Base-by-base conservation (phyloP, 2,113 vertebrate species). In the Salvator merianae region DNA sequence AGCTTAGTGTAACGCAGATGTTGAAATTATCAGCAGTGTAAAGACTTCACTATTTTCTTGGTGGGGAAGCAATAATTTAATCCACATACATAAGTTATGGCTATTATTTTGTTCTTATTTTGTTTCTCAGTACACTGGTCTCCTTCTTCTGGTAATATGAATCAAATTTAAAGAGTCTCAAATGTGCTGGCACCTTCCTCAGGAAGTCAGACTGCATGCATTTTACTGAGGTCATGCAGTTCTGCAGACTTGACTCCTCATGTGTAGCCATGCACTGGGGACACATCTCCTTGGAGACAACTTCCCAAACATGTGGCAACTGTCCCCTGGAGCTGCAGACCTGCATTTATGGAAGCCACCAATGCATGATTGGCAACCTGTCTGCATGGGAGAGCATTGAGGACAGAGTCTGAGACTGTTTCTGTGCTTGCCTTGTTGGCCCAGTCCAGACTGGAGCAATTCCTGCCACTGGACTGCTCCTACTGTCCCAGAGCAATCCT, bases 1-100 rank as follows among this genome's bases (percentile, higher is more conserved):
- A 32, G 79, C 76, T 86, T 80, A 59, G 3, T 68, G 6, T 79
- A 83, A 12, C 10, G 88, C 88, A 88, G 40, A 69, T 77, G 53
- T 82, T 91, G 79, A 89, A 84, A 91, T 87, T 40, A 32, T 7
- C 22, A 79, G 89, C 84, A 59, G 0, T 1, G n/a, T 75, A n/a
- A 82, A 86, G 34, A 77, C 32, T 88, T n/a, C 81, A 55, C 36
- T 81, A 18, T 53, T 78, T 30, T 55, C 22, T 78, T 34, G 63
- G 36, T 62, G 34, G 34, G 10, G 43, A 2, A 50, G 38, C n/a
- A 32, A 40, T 47, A n/a, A 20, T 50, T 80, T 22, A n/a, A 47
- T 9, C 40, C 1, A 3, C 28, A 50, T 66, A 66, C 47, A 18
- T 24, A 70, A 38, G 71, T n/a, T 34, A 68, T 26, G 9, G 1